Percentiles rank a stretch among this genome's conserved stretches.
These are phyloP conservation scores for Neoaliturus tenellus DNA, from an alignment of 2,888 invertebrate genomes.

Conservation along the genomic window DNA sequence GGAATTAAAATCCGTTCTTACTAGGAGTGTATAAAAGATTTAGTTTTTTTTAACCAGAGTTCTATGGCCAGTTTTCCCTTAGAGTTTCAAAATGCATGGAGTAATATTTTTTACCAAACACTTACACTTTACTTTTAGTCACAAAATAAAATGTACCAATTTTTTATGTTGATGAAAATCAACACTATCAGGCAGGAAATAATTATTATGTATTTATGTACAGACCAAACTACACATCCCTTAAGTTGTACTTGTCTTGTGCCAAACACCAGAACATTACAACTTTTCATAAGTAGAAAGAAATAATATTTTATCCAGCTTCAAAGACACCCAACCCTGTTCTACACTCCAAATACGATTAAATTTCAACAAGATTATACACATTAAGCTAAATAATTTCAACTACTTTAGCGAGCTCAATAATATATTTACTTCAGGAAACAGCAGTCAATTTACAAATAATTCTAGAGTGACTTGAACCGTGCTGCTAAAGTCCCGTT, in stretches of 20 bases:
- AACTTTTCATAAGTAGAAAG: background rate
- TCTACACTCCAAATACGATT: constrained; percentile 12
- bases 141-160: too few species aligned
- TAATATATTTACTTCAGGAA: constrained; percentile 13
- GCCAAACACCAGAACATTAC: background rate
- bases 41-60: too few species aligned
- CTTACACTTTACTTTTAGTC: too few species aligned
- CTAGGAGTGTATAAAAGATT: too few species aligned
- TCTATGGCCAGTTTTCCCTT: too few species aligned
- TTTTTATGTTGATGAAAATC: too few species aligned
- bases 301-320: background rate
- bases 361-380: constrained; percentile 27
- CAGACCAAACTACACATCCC: background rate
- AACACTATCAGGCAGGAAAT: too few species aligned
- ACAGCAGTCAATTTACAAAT: constrained; percentile 33
- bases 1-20: too few species aligned
- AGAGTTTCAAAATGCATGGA: too few species aligned
- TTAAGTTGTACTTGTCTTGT: too few species aligned
- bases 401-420: constrained; percentile 28
- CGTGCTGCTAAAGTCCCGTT: constrained; percentile 33
- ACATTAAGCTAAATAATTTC: constrained; percentile 29
- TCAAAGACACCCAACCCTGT: background rate
- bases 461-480: constrained; percentile 41
- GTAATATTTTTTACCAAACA: too few species aligned
- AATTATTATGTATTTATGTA: background rate